Conservation (phyloP, 92 coral and sea anemone species). For the Epizoanthus fatuus region DNA sequence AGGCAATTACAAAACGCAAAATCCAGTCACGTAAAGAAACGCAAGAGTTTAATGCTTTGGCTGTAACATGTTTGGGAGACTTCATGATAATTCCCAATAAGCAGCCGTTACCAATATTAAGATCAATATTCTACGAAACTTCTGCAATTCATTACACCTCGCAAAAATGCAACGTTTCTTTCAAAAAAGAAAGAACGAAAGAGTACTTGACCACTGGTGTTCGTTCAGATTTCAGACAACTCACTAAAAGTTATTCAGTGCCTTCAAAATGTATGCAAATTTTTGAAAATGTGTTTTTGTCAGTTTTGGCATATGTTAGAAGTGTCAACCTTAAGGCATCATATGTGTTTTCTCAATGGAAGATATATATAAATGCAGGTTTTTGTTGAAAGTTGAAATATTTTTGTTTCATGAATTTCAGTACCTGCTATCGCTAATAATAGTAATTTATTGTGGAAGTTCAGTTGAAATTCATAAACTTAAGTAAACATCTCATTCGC, state of each 20-base stretch:
- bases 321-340: neutral
- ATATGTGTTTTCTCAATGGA: neutral
- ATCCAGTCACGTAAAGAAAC: too few species aligned
- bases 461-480: conserved; percentile 2
- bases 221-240: neutral
- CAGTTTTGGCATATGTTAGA: too few species aligned
- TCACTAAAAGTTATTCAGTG: neutral
- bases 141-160: too few species aligned
- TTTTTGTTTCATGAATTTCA: neutral
- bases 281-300: neutral
- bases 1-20: neutral
- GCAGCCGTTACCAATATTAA: too few species aligned
- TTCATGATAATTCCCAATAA: too few species aligned
- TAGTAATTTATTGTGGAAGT: neutral
- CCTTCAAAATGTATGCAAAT: neutral
- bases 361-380: neutral
- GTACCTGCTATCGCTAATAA: neutral
- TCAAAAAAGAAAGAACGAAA: too few species aligned
- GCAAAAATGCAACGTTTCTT: too few species aligned
- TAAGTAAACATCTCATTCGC: neutral
- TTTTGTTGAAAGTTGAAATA: neutral
- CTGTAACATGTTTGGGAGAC: too few species aligned
- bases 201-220: too few species aligned
- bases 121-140: too few species aligned
- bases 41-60: too few species aligned